These are phyloP conservation scores for Chiloscyllium punctatum DNA, from an alignment of 2,797 vertebrate species.

Conservation along the genomic window DNA sequence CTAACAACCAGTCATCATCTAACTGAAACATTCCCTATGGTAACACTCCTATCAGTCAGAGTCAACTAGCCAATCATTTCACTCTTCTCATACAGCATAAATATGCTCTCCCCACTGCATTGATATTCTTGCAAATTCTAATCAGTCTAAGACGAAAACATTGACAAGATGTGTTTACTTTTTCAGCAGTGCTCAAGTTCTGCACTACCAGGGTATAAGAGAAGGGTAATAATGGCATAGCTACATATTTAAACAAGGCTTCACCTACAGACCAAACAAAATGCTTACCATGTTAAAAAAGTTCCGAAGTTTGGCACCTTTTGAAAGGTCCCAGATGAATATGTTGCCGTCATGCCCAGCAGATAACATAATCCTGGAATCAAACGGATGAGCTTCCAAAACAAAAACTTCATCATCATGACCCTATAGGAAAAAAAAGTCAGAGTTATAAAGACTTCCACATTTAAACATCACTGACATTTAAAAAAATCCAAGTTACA, in stretches of 20 bases:
- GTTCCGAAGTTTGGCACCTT: slow-evolving; percentile 89
- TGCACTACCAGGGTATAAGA: too few species aligned
- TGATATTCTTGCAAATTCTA: too few species aligned
- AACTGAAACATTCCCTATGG: too few species aligned
- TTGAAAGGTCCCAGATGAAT: slow-evolving; percentile 89
- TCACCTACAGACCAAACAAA: not conserved
- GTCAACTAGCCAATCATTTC: too few species aligned
- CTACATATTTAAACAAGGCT: not conserved
- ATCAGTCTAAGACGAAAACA: too few species aligned
- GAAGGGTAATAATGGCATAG: not conserved
- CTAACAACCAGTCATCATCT: too few species aligned
- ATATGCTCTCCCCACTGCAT: too few species aligned
- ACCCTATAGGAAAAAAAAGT: slow-evolving; percentile 60
- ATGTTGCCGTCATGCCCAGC: slow-evolving; percentile 96
- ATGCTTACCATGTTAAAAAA: slow-evolving; percentile 93
- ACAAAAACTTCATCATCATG: slow-evolving; percentile 97
- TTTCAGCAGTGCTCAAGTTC: too few species aligned
- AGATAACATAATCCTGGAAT: slow-evolving; percentile 88
- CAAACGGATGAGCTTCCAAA: slow-evolving; percentile 90
- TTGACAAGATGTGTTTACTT: too few species aligned
- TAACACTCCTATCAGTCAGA: too few species aligned
- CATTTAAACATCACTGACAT: not conserved
- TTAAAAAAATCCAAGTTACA: too few species aligned
- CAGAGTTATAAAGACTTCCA: not conserved
- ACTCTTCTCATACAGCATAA: too few species aligned